Evolutionary conservation across 2,888 invertebrate species (phyloP).

Genomic region (Cantharis lateralis): DNA sequence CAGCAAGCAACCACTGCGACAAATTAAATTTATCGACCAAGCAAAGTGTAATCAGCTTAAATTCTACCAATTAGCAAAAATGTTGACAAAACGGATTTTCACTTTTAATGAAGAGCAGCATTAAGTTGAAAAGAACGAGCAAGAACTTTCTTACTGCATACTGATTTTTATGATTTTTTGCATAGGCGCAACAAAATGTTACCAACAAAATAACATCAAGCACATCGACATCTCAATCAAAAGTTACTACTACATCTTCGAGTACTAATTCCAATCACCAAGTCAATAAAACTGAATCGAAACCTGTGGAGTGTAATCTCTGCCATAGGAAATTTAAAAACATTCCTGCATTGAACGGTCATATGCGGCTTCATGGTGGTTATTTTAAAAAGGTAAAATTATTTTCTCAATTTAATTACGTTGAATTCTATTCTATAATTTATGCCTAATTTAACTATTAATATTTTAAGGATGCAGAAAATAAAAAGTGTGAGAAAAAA

Average conservation of each 20-base stretch:
- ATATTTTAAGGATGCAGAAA: conserved; percentile 72
- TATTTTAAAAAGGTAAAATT: conserved; percentile 86
- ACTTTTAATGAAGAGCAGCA: background rate
- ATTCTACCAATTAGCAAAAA: conserved; percentile 38
- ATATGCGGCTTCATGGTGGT: conserved; percentile 97
- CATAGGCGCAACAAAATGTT: conserved; percentile 46
- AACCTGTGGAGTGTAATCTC: conserved; percentile 92
- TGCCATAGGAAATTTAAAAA: conserved; percentile 97
- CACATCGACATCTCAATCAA: conserved; percentile 50
- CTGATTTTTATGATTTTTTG: background rate
- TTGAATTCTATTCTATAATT: background rate
- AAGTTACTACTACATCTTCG: conserved; percentile 51
- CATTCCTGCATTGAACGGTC: conserved; percentile 96
- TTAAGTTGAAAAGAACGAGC: background rate
- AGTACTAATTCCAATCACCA: conserved; percentile 51
- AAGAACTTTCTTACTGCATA: background rate
- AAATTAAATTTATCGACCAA: conserved; percentile 35
- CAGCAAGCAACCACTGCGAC: conserved; percentile 28
- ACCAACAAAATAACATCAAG: conserved; percentile 43
- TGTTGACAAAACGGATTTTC: conserved; percentile 26
- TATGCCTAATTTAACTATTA: background rate
- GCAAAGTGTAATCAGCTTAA: conserved; percentile 35
- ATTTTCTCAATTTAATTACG: background rate
- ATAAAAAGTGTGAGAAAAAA: conserved; percentile 84
- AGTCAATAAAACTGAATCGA: conserved; percentile 64